These are phyloP conservation scores for Pectinophora gossypiella DNA, from an alignment of 1,140 invertebrate species.

Conservation along the genomic window DNA sequence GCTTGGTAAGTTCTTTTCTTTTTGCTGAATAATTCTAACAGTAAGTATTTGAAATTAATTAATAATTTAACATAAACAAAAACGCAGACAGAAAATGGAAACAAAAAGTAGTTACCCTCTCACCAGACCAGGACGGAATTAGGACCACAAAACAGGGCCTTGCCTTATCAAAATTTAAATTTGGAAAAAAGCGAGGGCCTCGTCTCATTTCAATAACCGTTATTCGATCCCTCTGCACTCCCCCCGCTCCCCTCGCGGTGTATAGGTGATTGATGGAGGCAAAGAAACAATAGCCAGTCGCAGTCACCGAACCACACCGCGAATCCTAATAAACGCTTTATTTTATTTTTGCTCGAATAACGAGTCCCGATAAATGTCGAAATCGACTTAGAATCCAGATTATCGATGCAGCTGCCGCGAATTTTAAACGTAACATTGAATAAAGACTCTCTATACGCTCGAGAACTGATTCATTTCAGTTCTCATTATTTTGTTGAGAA, in stretches of 20 bases:
- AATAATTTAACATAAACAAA: conserved; percentile 33
- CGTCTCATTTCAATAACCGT: conserved; percentile 74
- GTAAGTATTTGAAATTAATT: neutral
- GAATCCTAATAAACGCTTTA: conserved; percentile 73
- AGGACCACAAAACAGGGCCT: conserved; percentile 62
- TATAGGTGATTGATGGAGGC: conserved; percentile 67
- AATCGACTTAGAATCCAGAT: conserved; percentile 54
- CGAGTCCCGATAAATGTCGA: conserved; percentile 61
- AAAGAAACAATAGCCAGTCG: conserved; percentile 66
- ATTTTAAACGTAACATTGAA: conserved; percentile 24
- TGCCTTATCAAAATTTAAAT: conserved; percentile 75
- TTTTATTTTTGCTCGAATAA: conserved; percentile 68
- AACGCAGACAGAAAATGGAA: conserved; percentile 51
- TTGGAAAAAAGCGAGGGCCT: conserved; percentile 66
- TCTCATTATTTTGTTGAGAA: too few relatives aligned
- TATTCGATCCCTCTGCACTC: conserved; percentile 43
- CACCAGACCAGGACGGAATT: conserved; percentile 52
- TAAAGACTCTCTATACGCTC: neutral
- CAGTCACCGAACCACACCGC: conserved; percentile 53
- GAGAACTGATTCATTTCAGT: too few relatives aligned
- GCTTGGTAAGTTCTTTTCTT: too few relatives aligned
- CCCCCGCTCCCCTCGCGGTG: conserved; percentile 28
- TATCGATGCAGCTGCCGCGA: conserved; percentile 47
- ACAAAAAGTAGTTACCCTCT: conserved; percentile 58
- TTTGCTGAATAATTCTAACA: neutral